Evolutionary conservation across 2,797 vertebrate genomes (phyloP).

Genomic region (Knipowitschia caucasica): DNA sequence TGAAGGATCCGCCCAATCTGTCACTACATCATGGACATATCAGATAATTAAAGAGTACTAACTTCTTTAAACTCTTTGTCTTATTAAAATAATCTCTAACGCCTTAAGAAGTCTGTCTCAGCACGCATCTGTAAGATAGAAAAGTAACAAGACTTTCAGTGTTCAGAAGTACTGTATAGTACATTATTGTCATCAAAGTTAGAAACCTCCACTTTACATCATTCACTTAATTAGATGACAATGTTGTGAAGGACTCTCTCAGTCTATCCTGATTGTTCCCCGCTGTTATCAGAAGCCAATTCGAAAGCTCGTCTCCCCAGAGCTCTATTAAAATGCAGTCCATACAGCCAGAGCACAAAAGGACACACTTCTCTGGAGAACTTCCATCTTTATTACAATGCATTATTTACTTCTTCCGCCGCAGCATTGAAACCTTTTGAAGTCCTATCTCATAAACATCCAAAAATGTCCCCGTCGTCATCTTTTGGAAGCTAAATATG

Average conservation of each 20-base stretch:
- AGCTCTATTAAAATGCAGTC: slow-evolving; percentile 12
- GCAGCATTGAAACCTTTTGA: not conserved
- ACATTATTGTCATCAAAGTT: not conserved
- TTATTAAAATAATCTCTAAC: too few species aligned
- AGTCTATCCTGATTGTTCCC: slow-evolving; percentile 1
- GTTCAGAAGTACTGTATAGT: too few species aligned
- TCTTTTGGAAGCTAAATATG: not conserved
- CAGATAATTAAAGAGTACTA: too few species aligned
- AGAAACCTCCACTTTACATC: not conserved
- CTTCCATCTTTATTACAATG: slow-evolving; percentile 7
- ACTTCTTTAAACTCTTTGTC: too few species aligned
- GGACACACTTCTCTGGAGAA: slow-evolving; percentile 6
- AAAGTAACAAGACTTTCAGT: too few species aligned
- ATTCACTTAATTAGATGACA: not conserved
- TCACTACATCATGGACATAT: too few species aligned
- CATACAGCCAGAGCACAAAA: not conserved
- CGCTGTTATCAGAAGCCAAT: slow-evolving; percentile 4
- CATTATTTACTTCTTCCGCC: slow-evolving; percentile 11
- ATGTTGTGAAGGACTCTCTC: not conserved
- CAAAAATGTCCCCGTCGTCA: not conserved
- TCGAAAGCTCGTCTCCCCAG: slow-evolving; percentile 2
- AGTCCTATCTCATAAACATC: slow-evolving; percentile 15
- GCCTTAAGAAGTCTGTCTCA: too few species aligned
- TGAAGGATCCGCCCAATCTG: too few species aligned
- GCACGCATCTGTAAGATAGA: too few species aligned